Evolutionary conservation across 2,888 invertebrate genomes (phyloP), one percentile per base, ranked within the genome.

Genomic region (Gryllus longicercus): DNA sequence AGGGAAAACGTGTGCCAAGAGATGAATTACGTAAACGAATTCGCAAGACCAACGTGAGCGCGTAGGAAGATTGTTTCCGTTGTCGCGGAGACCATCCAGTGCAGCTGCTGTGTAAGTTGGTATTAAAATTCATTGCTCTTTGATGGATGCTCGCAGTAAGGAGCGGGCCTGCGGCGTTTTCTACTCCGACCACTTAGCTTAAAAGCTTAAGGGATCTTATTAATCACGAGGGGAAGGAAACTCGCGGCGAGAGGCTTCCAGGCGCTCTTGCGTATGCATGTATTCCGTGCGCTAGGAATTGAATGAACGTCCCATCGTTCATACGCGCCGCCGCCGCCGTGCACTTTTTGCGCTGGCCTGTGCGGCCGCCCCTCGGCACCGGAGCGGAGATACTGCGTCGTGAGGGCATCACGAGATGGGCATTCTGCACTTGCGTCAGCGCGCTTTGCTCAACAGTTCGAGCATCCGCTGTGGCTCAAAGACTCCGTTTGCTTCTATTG

Each of bases 141-240:
- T 63, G 63, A 63, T 63, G 63, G 63, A 63, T 63, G 63, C 63
- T 14, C n/a, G 16, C n/a, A 18, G 63, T 63, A 63, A 63, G 63
- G n/a, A 63, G 11, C n/a, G 16, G 14, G 63, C 16, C 63, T 14
- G 63, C 63, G 12, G 63, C 16, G 63, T 63, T 63, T 63, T 63
- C 10, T 63, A 63, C 63, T 63, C 63, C 16, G 63, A 63, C 63
- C 63, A 63, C 63, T 63, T 63, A 63, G 63, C 63, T 63, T 63
- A 63, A 63, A 63, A 63, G 63, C 63, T 63, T 63, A 63, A 63
- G 63, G 63, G 63, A 63, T 63, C 63, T 63, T 63, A 63, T 63
- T 63, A 63, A 63, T 63, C 63, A 63, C 12, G n/a, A n/a, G 63
- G 16, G n/a, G n/a, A 63, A 63, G 63, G n/a, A n/a, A 63, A 63